Evolutionary conservation across 2,888 invertebrate genomes (phyloP).

Genomic region (Caenorhabditis panamensis): DNA sequence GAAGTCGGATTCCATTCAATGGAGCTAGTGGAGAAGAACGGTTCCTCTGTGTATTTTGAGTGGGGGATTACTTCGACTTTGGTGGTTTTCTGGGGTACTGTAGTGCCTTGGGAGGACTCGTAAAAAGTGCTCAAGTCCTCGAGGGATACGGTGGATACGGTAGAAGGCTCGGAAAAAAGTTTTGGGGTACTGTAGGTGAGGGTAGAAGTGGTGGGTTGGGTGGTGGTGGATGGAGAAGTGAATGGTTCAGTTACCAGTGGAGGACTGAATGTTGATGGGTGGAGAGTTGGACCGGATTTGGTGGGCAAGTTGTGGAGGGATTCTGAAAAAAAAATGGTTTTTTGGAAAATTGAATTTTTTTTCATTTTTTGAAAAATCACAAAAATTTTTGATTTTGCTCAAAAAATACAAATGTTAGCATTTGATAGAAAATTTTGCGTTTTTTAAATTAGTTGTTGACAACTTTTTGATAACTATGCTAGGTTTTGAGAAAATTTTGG

Average conservation of each 20-base stretch:
- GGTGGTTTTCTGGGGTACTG: conserved; percentile 8
- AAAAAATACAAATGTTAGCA: no score
- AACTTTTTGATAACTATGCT: no score
- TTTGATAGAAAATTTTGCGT: no score
- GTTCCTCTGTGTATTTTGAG: conserved; percentile 60
- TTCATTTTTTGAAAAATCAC: neutral
- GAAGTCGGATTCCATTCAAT: conserved; percentile 51
- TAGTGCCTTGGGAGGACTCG: conserved; percentile 17
- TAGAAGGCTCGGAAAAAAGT: neutral
- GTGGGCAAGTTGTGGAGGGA: conserved; percentile 49
- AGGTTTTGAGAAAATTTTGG: no score
- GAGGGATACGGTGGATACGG: neutral
- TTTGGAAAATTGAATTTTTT: no score
- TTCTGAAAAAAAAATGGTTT: conserved; percentile 23
- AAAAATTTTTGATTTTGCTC: no score
- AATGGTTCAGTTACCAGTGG: conserved; percentile 52
- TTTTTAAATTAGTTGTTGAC: no score
- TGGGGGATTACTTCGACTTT: conserved; percentile 50
- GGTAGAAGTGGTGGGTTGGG: neutral
- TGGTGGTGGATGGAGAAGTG: conserved; percentile 4
- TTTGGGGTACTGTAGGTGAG: neutral
- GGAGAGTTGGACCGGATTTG: conserved; percentile 32
- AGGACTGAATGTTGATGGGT: conserved; percentile 57
- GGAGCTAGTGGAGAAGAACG: conserved; percentile 50
- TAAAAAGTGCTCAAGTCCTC: conserved; percentile 13